A percentile compares a stretch with the other conserved stretches of the same genome.
These are phyloP conservation scores for Brachyhypopomus gauderio DNA, from an alignment of 2,113 vertebrate species.

Conservation along the genomic window DNA sequence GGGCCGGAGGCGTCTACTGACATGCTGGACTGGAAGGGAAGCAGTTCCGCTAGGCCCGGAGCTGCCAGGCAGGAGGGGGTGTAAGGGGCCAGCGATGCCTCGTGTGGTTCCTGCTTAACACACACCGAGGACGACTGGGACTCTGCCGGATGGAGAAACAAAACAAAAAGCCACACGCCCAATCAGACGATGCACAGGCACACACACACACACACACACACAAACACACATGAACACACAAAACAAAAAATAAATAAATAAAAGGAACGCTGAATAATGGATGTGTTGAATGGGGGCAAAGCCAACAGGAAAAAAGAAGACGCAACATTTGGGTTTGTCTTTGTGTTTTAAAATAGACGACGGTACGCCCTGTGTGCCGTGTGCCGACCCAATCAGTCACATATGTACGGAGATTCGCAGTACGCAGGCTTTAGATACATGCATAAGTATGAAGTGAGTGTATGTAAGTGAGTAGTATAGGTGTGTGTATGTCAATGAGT, in stretches of 20 bases:
- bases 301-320: constrained; percentile 39
- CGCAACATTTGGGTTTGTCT: constrained; percentile 39
- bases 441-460: constrained; percentile 9
- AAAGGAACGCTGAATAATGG: constrained; percentile 48
- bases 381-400: constrained; percentile 19
- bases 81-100: constrained; percentile 89
- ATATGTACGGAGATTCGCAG: constrained; percentile 23
- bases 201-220: constrained; percentile 49
- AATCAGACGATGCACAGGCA: constrained; percentile 63
- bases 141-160: constrained; percentile 78
- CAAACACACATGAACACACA: constrained; percentile 50
- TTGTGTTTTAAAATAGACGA: constrained; percentile 16
- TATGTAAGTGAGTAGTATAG: background rate
- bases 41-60: constrained; percentile 84
- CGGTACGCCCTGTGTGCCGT: constrained; percentile 2
- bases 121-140: constrained; percentile 84
- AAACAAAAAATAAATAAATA: constrained; percentile 29
- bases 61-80: constrained; percentile 84
- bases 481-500: background rate
- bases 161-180: constrained; percentile 62
- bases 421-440: background rate
- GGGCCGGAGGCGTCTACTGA: constrained; percentile 86
- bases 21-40: constrained; percentile 85
- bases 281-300: constrained; percentile 48
- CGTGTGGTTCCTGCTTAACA: constrained; percentile 89